These are phyloP conservation scores for Toxonevra muliebris DNA, from an alignment of 2,888 invertebrate genomes.

Conservation along the genomic window DNA sequence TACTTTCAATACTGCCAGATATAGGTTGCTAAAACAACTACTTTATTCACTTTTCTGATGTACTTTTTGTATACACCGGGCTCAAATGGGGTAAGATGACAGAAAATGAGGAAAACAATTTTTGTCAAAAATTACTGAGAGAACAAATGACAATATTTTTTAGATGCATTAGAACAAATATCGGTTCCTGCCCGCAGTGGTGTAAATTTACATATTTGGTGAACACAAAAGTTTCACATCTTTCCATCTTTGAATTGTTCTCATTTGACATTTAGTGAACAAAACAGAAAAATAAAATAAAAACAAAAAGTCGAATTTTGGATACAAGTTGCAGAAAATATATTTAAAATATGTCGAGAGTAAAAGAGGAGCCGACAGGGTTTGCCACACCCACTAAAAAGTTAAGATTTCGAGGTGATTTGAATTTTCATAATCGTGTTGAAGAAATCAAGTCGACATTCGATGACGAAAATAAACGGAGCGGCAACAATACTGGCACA, in stretches of 20 bases:
- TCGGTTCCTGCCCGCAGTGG: no score
- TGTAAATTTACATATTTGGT: no score
- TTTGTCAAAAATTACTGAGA: no score
- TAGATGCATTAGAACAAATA: no score
- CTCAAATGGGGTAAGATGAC: no score
- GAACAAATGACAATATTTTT: no score
- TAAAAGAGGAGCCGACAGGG: slow-evolving; percentile 38
- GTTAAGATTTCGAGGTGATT: slow-evolving; percentile 66
- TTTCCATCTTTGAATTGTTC: background rate
- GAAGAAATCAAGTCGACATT: slow-evolving; percentile 46
- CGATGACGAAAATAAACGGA: slow-evolving; percentile 44
- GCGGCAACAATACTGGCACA: slow-evolving; percentile 26
- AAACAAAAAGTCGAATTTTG: slow-evolving; percentile 9
- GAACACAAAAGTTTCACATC: no score
- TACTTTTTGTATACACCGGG: no score
- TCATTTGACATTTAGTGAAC: background rate
- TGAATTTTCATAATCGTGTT: slow-evolving; percentile 58
- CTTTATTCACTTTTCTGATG: no score
- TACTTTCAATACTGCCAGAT: no score
- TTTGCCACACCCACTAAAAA: slow-evolving; percentile 56
- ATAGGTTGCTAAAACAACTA: no score
- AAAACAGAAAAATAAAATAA: background rate
- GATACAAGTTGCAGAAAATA: background rate
- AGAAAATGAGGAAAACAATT: no score
- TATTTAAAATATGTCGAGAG: slow-evolving; percentile 35